Conservation (phyloP, 1,140 invertebrate species). For the Contarinia nasturtii region DNA sequence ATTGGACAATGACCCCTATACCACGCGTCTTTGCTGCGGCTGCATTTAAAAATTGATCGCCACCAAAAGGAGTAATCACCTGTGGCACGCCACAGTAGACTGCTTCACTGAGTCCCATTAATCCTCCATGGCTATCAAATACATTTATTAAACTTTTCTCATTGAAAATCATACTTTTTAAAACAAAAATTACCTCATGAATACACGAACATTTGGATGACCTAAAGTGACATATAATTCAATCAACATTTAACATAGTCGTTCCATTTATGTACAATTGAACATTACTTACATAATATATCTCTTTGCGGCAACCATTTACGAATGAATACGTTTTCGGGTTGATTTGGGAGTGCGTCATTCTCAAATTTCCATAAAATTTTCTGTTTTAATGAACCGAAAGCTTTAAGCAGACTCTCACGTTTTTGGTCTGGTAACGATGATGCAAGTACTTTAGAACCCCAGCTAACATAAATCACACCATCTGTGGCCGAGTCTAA, state of each 20-base stretch:
- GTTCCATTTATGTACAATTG: too few species aligned
- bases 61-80: constrained; percentile 47
- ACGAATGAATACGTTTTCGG: constrained; percentile 39
- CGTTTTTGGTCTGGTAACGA: constrained; percentile 34
- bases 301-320: constrained; percentile 52
- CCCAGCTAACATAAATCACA: constrained; percentile 51
- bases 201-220: constrained; percentile 1
- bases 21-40: constrained; percentile 35
- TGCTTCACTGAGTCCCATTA: constrained; percentile 52
- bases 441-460: constrained; percentile 41
- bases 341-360: constrained; percentile 31
- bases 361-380: constrained; percentile 58
- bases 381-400: constrained; percentile 34
- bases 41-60: constrained; percentile 37
- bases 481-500: constrained; percentile 37
- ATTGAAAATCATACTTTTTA: too few species aligned
- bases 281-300: constrained; percentile 33
- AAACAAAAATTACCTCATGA: background rate
- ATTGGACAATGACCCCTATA: constrained; percentile 33
- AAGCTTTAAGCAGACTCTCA: constrained; percentile 36
- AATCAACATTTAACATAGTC: background rate
- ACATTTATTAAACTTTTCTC: too few species aligned
- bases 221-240: background rate
- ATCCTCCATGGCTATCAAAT: constrained; percentile 35
- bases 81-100: constrained; percentile 53